Percentiles rank a stretch among this genome's conserved stretches.
Conservation (phyloP, 1,140 invertebrate genomes). For the Hermetia illucens region DNA sequence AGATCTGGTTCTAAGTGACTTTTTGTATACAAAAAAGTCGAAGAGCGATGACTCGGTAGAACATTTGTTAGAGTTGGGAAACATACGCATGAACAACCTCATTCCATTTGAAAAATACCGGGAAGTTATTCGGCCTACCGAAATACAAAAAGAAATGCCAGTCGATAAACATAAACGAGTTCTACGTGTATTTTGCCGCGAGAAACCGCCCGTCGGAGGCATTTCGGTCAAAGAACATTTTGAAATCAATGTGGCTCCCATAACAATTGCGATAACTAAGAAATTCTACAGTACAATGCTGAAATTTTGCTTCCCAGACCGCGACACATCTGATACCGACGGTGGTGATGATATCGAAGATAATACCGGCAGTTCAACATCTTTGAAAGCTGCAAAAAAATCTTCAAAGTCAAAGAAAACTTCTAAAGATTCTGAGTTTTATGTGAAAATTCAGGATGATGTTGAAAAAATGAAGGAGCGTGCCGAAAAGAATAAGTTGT, state of each 20-base stretch:
- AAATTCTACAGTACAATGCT: conserved; percentile 97
- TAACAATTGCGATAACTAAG: conserved; percentile 89
- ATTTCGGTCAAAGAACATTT: conserved; percentile 98
- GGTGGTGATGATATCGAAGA: conserved; percentile 42
- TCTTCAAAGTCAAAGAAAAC: conserved; percentile 34
- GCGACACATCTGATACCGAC: conserved; percentile 69
- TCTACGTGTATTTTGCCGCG: conserved; percentile 74
- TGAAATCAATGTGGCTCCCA: conserved; percentile 88
- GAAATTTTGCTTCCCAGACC: conserved; percentile 97
- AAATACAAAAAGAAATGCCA: conserved; percentile 78
- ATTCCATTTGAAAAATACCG: conserved; percentile 89
- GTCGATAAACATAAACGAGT: conserved; percentile 68
- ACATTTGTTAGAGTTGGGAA: conserved; percentile 93
- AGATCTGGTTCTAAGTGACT: conserved; percentile 90
- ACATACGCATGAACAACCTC: conserved; percentile 88
- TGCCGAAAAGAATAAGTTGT: conserved; percentile 96
- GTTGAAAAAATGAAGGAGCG: conserved; percentile 82
- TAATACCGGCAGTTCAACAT: conserved; percentile 27
- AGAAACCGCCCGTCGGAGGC: conserved; percentile 86
- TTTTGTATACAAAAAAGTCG: conserved; percentile 93
- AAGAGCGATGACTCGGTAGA: conserved; percentile 95
- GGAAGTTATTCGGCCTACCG: conserved; percentile 78
- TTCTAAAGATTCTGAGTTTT: conserved; percentile 73
- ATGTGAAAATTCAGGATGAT: conserved; percentile 81
- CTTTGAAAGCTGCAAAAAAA: conserved; percentile 31